Conservation (phyloP, 2,888 invertebrate genomes). For the Therioaphis trifolii region DNA sequence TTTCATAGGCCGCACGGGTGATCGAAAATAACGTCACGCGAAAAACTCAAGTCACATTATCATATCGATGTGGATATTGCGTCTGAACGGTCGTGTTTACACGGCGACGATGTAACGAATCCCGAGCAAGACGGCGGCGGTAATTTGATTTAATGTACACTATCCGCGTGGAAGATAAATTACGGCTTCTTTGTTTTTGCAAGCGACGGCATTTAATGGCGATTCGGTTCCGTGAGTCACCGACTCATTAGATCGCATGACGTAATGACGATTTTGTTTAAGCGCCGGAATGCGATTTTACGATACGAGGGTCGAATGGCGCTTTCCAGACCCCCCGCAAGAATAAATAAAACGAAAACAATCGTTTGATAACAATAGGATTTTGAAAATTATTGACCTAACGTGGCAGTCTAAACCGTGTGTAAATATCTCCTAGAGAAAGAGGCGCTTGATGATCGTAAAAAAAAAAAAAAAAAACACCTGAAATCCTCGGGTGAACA, state of each 20-base stretch:
- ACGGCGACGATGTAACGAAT: not conserved
- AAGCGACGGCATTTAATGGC: too few species aligned
- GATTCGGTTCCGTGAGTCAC: too few species aligned
- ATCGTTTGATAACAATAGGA: conserved; percentile 32
- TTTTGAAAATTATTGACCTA: conserved; percentile 17
- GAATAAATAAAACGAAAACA: not conserved
- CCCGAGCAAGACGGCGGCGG: too few species aligned
- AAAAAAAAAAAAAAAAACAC: conserved; percentile 30
- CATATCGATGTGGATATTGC: too few species aligned
- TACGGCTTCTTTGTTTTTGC: too few species aligned
- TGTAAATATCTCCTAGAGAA: not conserved
- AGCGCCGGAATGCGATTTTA: not conserved
- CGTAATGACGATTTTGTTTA: not conserved
- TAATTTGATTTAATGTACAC: too few species aligned
- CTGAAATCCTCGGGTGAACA: conserved; percentile 48
- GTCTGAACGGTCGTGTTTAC: too few species aligned
- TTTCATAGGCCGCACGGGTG: too few species aligned
- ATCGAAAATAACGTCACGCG: too few species aligned
- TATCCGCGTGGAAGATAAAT: too few species aligned
- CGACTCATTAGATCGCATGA: not conserved
- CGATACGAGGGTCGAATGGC: not conserved
- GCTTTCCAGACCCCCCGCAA: not conserved
- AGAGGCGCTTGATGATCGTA: conserved; percentile 10
- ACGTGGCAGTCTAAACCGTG: not conserved
- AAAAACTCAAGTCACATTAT: too few species aligned